These are phyloP conservation scores for Subacronicta megacephala DNA, from an alignment of 2,888 invertebrate genomes.

Conservation along the genomic window DNA sequence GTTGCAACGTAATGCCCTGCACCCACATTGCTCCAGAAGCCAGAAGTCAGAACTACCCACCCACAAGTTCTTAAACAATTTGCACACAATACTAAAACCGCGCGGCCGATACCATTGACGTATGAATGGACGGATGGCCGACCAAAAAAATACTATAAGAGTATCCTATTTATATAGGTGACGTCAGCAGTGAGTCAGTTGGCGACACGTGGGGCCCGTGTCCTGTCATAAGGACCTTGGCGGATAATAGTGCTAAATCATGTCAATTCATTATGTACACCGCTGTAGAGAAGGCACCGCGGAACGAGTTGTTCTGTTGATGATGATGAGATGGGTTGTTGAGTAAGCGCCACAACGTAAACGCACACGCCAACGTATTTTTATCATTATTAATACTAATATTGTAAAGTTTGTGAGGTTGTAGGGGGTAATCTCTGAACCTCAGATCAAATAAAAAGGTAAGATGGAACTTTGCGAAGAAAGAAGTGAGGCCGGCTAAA, in stretches of 20 bases:
- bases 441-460: too few species aligned
- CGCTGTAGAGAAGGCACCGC: not conserved
- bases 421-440: too few species aligned
- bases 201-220: conserved; percentile 56
- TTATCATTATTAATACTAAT: too few species aligned
- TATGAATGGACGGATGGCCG: conserved; percentile 82
- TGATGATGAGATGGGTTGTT: too few species aligned
- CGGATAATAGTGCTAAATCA: conserved; percentile 58
- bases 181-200: conserved; percentile 66
- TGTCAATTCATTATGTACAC: conserved; percentile 47
- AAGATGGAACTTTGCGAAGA: too few species aligned
- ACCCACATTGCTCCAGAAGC: conserved; percentile 21
- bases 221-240: conserved; percentile 68
- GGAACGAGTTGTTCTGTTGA: not conserved
- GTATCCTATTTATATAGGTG: conserved; percentile 61
- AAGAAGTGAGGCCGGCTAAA: too few species aligned
- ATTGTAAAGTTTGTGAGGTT: too few species aligned
- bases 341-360: not conserved
- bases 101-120: conserved; percentile 58
- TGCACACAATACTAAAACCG: conserved; percentile 71
- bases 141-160: conserved; percentile 71
- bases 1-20: too few species aligned
- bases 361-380: too few species aligned
- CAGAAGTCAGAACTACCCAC: conserved; percentile 20
- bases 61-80: conserved; percentile 59